Evolutionary conservation across 2,888 invertebrate genomes (phyloP), one percentile per base, ranked within the genome.

Genomic region (Cheilosia urbana): DNA sequence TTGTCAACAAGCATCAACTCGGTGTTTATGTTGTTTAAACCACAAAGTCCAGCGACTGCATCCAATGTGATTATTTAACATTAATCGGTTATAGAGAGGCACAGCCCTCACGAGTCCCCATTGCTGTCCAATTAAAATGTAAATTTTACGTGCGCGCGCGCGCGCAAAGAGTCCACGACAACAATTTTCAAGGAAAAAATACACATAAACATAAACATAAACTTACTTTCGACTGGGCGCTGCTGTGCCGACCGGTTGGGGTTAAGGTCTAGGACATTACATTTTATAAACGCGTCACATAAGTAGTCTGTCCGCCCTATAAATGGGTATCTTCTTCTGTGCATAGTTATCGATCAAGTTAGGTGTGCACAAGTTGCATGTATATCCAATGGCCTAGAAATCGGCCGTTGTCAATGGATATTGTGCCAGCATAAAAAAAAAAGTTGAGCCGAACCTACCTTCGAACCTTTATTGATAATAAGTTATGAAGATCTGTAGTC

Each of bases 1-100:
- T 62, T 82, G 77, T 82, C 82, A 82, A 82, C 66, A 51, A 57
- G 60, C 72, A 82, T 82, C 82, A 82, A 55, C 66, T 34, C 49
- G 17, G 49, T 68, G 40, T 77, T 77, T 66, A 78, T 72, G 62
- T 68, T 78, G 51, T 71, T 77, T 60, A 27, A 6, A 77, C 34
- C 66, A 72, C 40, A 27, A 62, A 62, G 30, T 40, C 65, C 58
- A 13, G 19, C 37, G 58, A 9, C 21, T 24, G 51, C 17, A 69
- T 69, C 51, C 63, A 69, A 47, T 69, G 53, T 34, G 62, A 69
- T 76, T 71, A 76, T 63, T 65, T 53, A 51, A 65, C 71, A 42
- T 77, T 66, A 83, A 73, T 78, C 55, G 72, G 30, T 49, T 81
- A 47, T 19, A 53, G 19, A 62, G n/a, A 30, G 40, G 37, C 37